Percentiles rank a stretch among this genome's conserved stretches.
Evolutionary conservation across 2,797 vertebrate genomes (phyloP).

Genomic region (Balearica regulorum): DNA sequence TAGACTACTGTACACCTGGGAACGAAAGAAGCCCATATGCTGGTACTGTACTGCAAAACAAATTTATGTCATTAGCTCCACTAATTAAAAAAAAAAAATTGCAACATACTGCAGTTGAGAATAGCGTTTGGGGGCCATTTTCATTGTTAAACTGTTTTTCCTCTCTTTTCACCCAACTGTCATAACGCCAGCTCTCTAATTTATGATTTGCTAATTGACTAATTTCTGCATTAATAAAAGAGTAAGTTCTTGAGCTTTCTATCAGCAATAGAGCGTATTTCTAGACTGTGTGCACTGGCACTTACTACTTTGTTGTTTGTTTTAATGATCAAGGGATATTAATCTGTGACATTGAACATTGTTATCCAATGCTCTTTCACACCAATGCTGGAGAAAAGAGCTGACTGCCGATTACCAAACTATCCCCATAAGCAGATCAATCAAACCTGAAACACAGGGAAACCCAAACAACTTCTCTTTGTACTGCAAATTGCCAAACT

Average conservation of each 20-base stretch:
- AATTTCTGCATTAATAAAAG: neutral
- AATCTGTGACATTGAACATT: neutral
- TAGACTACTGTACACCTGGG: constrained; percentile 70
- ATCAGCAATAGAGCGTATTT: neutral
- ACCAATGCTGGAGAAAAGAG: neutral
- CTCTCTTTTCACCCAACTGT: neutral
- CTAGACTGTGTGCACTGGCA: neutral
- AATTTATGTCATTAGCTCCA: constrained; percentile 59
- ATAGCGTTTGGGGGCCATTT: constrained; percentile 27
- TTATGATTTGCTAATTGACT: constrained; percentile 26
- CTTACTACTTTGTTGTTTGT: neutral
- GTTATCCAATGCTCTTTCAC: neutral
- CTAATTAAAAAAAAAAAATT: constrained; percentile 51
- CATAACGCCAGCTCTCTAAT: neutral
- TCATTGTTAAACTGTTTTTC: neutral
- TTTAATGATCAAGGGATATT: neutral
- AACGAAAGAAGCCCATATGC: constrained; percentile 59
- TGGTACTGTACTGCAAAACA: constrained; percentile 55
- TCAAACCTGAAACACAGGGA: neutral
- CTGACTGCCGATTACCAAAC: neutral
- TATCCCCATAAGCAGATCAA: neutral
- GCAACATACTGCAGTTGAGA: neutral
- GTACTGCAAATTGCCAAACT: neutral
- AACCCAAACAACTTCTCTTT: neutral
- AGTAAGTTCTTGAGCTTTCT: neutral